Conservation (phyloP, 2,113 vertebrate genomes). For the Cyanoramphus novaezelandiae region DNA sequence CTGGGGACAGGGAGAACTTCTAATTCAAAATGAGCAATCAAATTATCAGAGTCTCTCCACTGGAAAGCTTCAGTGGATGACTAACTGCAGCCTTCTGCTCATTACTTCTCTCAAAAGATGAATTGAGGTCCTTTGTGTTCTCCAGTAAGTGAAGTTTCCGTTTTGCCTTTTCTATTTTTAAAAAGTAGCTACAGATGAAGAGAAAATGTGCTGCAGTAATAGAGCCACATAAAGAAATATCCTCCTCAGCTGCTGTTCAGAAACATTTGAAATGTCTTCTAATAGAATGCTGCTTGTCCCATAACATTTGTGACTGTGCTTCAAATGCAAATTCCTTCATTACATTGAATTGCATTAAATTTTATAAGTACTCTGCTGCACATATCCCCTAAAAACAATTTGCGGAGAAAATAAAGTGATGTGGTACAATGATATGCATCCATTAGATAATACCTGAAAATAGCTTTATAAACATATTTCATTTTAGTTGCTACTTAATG, state of each 20-base stretch:
- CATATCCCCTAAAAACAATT: constrained; percentile 69
- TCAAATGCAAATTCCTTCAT: constrained; percentile 76
- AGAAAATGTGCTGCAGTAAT: constrained; percentile 64
- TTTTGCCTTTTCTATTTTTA: constrained; percentile 73
- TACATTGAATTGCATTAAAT: constrained; percentile 70
- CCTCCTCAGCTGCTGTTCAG: constrained; percentile 60
- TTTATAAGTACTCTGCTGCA: constrained; percentile 60
- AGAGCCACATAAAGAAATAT: constrained; percentile 67
- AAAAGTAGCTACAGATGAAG: constrained; percentile 72
- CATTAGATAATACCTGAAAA: constrained; percentile 68
- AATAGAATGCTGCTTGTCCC: constrained; percentile 63
- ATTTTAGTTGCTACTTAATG: constrained; percentile 71
- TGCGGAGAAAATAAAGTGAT: constrained; percentile 69
- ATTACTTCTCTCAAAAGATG: constrained; percentile 70
- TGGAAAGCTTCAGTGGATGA: constrained; percentile 67
- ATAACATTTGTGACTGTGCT: constrained; percentile 65
- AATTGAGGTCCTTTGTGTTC: constrained; percentile 65
- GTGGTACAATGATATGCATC: constrained; percentile 35
- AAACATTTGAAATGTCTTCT: constrained; percentile 63
- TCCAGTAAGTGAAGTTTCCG: constrained; percentile 66
- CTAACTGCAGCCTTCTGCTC: constrained; percentile 70
- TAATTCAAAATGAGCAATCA: constrained; percentile 69
- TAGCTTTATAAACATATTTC: constrained; percentile 65
- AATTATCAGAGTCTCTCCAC: constrained; percentile 65
- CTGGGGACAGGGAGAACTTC: constrained; percentile 51